Evolutionary conservation across 2,797 vertebrate genomes (phyloP).

Genomic region (Arremon aurantiirostris): DNA sequence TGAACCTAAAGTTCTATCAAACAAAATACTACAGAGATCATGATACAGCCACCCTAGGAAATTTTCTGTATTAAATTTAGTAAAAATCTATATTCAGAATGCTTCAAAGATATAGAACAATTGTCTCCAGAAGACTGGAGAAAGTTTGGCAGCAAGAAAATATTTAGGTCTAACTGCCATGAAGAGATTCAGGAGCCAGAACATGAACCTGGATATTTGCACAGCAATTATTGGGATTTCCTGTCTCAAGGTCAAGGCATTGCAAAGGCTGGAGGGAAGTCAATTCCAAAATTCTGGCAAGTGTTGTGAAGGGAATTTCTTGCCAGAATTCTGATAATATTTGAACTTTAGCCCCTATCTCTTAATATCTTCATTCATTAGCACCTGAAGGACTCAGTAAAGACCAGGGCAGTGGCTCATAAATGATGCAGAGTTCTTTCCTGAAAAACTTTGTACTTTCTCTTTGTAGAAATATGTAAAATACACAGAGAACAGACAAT

Average conservation of each 20-base stretch:
- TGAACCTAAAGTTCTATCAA: neutral
- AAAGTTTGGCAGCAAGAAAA: neutral
- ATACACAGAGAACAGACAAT: neutral
- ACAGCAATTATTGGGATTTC: neutral
- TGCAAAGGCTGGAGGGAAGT: neutral
- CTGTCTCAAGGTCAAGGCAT: neutral
- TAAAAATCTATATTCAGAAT: neutral
- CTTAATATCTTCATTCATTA: neutral
- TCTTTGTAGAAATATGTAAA: neutral
- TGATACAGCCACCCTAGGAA: neutral
- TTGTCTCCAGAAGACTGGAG: neutral
- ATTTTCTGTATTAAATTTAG: neutral
- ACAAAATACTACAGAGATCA: neutral
- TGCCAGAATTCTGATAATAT: neutral
- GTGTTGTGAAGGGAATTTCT: neutral
- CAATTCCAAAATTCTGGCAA: neutral
- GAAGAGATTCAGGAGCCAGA: neutral
- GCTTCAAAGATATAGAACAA: neutral
- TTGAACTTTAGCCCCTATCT: neutral
- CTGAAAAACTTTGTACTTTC: neutral
- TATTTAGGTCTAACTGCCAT: neutral
- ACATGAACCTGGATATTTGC: neutral
- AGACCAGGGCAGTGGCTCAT: neutral
- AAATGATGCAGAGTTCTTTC: neutral
- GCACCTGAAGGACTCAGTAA: neutral